These are phyloP conservation scores for Ennomos erosarius DNA, from an alignment of 2,888 invertebrate genomes.

Conservation along the genomic window DNA sequence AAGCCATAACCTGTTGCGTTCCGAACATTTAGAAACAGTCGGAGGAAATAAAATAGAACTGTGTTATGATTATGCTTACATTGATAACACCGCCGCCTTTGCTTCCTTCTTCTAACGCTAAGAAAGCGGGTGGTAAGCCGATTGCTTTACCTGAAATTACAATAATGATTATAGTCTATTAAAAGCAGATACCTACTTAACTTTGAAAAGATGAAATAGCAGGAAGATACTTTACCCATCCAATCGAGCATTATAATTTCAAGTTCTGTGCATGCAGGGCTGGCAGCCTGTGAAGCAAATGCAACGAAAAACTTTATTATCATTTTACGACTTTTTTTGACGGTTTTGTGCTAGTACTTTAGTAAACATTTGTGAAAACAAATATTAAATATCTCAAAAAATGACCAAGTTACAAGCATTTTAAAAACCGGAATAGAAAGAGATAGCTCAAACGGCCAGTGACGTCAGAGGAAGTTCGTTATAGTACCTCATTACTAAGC, in stretches of 20 bases:
- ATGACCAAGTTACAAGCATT: no score
- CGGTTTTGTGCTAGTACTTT: no score
- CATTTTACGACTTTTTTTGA: no score
- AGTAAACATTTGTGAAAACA: no score
- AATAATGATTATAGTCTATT: not conserved
- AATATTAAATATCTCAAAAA: no score
- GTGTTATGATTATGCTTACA: constrained; percentile 77
- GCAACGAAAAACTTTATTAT: not conserved
- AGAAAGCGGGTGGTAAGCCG: constrained; percentile 94
- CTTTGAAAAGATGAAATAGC: no score
- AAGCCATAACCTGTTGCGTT: constrained; percentile 4
- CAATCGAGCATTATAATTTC: constrained; percentile 98
- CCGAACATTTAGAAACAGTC: not conserved
- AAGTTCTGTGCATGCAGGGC: constrained; percentile 97
- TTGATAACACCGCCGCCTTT: constrained; percentile 97
- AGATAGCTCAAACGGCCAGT: no score
- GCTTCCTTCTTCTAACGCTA: constrained; percentile 93
- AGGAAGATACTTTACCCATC: constrained; percentile 88
- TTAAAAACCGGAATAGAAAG: no score
- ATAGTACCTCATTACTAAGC: no score
- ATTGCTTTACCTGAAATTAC: constrained; percentile 91
- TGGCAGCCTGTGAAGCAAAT: constrained; percentile 91
- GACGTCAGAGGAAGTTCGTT: no score
- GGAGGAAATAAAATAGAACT: not conserved
- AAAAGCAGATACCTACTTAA: no score